phyloP scores from a whole-genome alignment of 2,888 invertebrate genomes.

The Tuta absoluta region DNA sequence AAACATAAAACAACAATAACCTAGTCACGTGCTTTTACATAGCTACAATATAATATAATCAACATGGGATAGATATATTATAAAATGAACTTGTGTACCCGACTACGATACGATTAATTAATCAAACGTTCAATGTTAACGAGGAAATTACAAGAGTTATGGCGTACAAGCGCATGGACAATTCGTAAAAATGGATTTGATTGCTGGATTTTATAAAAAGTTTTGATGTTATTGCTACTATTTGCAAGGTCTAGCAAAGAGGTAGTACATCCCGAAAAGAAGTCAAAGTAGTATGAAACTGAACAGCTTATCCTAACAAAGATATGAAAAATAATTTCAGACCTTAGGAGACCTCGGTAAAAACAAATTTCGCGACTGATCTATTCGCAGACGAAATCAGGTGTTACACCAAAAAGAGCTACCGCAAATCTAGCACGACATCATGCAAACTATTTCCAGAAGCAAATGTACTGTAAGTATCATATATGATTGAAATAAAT shows the following conservation, averaged over 20 bases:
- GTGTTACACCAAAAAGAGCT: too few relatives aligned
- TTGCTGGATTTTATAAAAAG: neutral
- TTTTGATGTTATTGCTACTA: neutral
- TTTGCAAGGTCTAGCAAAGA: too few relatives aligned
- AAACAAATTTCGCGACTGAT: too few relatives aligned
- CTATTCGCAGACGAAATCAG: too few relatives aligned
- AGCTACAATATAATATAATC: too few relatives aligned
- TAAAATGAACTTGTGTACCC: neutral
- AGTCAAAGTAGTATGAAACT: neutral
- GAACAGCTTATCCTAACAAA: neutral
- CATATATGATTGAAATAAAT: too few relatives aligned
- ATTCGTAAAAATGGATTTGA: neutral
- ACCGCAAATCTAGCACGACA: too few relatives aligned
- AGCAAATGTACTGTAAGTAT: too few relatives aligned
- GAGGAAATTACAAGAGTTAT: constrained; percentile 32
- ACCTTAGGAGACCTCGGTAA: too few relatives aligned
- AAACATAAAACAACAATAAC: neutral
- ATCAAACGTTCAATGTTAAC: constrained; percentile 34
- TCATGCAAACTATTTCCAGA: too few relatives aligned
- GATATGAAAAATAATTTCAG: neutral
- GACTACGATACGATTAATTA: constrained; percentile 41
- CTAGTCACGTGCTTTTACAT: neutral
- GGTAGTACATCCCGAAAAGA: too few relatives aligned
- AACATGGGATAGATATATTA: neutral
- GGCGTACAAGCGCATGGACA: neutral